These are phyloP conservation scores for Uropetala carovei DNA, from an alignment of 2,888 invertebrate species.

Conservation along the genomic window DNA sequence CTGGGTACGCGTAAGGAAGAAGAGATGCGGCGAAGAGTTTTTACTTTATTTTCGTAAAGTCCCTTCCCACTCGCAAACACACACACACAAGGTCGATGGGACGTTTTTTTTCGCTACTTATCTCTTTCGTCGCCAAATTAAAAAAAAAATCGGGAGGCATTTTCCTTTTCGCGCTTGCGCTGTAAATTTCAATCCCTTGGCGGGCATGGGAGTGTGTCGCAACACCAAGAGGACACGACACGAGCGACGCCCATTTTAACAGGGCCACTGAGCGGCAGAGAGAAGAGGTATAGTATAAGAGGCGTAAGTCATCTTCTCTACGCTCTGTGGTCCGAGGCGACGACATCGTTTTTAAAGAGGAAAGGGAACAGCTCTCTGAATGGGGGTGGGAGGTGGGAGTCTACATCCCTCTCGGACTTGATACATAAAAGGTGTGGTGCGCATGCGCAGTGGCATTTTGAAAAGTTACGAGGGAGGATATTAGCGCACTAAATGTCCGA, in stretches of 20 bases:
- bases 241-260: conserved; percentile 41
- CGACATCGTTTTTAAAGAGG: background rate
- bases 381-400: no score
- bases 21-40: no score
- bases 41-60: no score
- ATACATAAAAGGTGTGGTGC: conserved; percentile 1
- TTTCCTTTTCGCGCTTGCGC: conserved; percentile 6
- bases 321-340: background rate
- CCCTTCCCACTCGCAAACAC: no score
- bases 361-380: background rate
- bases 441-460: background rate
- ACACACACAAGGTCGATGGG: no score
- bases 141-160: background rate
- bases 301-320: background rate
- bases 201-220: conserved; percentile 47
- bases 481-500: background rate
- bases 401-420: background rate
- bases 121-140: no score
- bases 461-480: conserved; percentile 14
- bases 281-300: background rate
- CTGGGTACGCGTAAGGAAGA: no score
- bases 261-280: conserved; percentile 39
- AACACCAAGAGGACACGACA: conserved; percentile 48
- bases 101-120: no score
- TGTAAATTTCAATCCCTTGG: conserved; percentile 42